Percentiles rank a stretch among this genome's conserved stretches.
Conservation (phyloP, 2,888 invertebrate species). For the Physocephala rufipes region DNA sequence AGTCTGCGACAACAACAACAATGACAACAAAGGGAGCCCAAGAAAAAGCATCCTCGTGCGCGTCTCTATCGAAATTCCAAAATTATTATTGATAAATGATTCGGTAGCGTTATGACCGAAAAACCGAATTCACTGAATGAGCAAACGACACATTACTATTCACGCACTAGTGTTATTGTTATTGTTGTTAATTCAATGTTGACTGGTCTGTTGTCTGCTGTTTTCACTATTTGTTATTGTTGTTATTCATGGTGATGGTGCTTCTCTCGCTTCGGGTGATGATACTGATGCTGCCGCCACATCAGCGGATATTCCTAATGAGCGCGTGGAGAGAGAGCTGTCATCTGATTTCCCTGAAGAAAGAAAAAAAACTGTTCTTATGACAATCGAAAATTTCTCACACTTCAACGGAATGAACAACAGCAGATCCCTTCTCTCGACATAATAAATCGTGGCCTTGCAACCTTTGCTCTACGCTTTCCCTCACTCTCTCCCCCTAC, state of each 20-base stretch:
- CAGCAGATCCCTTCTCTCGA: conserved; percentile 36
- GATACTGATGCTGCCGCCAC: conserved; percentile 14
- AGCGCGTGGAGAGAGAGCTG: conserved; percentile 62
- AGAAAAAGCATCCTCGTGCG: too few relatives aligned
- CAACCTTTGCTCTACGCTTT: conserved; percentile 4
- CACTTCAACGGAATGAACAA: conserved; percentile 56
- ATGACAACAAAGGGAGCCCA: not conserved
- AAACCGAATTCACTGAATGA: conserved; percentile 2
- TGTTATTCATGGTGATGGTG: conserved; percentile 4
- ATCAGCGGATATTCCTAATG: conserved; percentile 48
- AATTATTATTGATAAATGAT: conserved; percentile 45
- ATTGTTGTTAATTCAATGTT: not conserved
- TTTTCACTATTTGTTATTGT: not conserved
- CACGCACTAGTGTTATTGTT: too few relatives aligned
- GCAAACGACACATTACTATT: too few relatives aligned
- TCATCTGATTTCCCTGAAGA: conserved; percentile 44
- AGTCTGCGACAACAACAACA: conserved; percentile 1
- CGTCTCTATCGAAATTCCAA: conserved; percentile 15
- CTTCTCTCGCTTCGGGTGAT: too few relatives aligned
- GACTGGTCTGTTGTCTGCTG: conserved; percentile 1
- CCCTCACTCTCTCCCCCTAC: conserved; percentile 5
- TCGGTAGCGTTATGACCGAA: not conserved
- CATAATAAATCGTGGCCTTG: conserved; percentile 42
- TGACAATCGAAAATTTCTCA: conserved; percentile 58
- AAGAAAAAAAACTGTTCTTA: conserved; percentile 29